Conservation (phyloP, 2,888 invertebrate species). For the Standfussiana lucernea region DNA sequence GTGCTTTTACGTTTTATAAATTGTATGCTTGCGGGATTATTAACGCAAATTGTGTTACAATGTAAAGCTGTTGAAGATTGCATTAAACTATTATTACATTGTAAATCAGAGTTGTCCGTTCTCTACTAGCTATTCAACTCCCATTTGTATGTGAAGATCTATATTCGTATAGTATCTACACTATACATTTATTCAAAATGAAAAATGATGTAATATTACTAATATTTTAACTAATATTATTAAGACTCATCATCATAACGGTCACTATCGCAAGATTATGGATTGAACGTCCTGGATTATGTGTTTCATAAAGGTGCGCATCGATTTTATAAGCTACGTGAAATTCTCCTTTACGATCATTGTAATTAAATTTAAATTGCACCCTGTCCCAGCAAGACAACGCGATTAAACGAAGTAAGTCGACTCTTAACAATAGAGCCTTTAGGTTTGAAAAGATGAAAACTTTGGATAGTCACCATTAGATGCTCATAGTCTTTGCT, state of each 20-base stretch:
- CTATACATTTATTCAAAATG: neutral
- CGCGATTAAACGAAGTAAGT: neutral
- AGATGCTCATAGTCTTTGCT: neutral
- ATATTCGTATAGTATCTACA: too few species aligned
- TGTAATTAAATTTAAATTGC: neutral
- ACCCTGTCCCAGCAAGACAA: neutral
- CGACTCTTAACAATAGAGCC: neutral
- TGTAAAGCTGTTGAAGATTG: conserved; percentile 21
- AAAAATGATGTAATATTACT: too few species aligned
- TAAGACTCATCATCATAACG: neutral
- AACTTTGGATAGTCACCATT: neutral
- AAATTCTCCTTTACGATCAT: neutral
- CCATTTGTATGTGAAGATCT: neutral
- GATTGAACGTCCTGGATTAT: neutral
- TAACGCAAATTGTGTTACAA: neutral
- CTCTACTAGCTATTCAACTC: conserved; percentile 7
- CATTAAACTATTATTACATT: conserved; percentile 17
- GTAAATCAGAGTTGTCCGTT: conserved; percentile 15
- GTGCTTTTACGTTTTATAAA: neutral
- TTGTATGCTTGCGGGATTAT: neutral
- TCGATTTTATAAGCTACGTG: too few species aligned
- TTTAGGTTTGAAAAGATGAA: neutral
- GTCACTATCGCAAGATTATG: neutral
- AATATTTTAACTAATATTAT: too few species aligned
- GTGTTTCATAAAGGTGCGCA: neutral